Percentiles rank a stretch among this genome's conserved stretches.
These are phyloP conservation scores for Balaeniceps rex DNA, from an alignment of 2,113 vertebrate genomes.

Conservation along the genomic window DNA sequence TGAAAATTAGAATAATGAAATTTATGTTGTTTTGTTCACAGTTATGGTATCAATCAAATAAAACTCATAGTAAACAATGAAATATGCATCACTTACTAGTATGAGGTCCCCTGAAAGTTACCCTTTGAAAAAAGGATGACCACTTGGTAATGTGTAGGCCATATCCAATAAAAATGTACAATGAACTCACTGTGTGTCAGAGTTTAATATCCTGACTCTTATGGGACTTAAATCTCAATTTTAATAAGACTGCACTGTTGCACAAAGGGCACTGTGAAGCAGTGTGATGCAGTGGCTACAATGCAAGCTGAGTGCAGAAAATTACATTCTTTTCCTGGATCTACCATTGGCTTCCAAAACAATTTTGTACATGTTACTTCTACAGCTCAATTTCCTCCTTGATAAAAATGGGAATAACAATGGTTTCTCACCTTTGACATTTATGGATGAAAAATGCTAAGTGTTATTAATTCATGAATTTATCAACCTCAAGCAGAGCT, in stretches of 20 bases:
- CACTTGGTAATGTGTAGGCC: not conserved
- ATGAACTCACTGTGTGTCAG: not conserved
- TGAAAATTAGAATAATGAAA: not conserved
- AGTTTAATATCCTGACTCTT: constrained; percentile 46
- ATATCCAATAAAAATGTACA: constrained; percentile 7
- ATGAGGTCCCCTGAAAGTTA: not conserved
- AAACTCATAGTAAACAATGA: not conserved
- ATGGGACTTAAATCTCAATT: not conserved
- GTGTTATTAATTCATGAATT: constrained; percentile 42
- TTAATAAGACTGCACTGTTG: not conserved
- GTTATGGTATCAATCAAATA: not conserved
- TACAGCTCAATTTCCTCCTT: constrained; percentile 37
- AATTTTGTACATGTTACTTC: not conserved
- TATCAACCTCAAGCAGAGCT: constrained; percentile 25
- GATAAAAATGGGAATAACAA: constrained; percentile 23
- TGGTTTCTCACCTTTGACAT: constrained; percentile 18
- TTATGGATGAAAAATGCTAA: constrained; percentile 18
- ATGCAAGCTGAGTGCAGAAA: not conserved
- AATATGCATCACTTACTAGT: not conserved
- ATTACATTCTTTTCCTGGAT: not conserved
- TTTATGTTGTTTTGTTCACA: not conserved
- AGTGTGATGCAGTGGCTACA: not conserved
- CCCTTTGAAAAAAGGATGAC: not conserved
- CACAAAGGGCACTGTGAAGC: not conserved
- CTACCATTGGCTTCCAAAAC: not conserved